A percentile compares a stretch with the other conserved stretches of the same genome.
phyloP scores from a whole-genome alignment of 2,888 invertebrate species.

The Dasysyrphus tricinctus region DNA sequence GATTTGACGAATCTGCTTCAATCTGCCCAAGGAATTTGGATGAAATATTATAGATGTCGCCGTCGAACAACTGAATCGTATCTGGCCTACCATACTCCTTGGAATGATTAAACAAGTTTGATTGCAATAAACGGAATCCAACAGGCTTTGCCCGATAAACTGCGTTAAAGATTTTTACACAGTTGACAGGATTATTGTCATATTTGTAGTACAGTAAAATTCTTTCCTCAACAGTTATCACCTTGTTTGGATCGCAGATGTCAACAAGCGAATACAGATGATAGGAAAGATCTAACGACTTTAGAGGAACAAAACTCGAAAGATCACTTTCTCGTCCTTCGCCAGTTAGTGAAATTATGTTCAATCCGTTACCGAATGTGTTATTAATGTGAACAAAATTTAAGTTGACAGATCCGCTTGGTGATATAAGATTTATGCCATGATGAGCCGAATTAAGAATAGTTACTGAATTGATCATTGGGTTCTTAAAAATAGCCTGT shows the following conservation, averaged over 20 bases:
- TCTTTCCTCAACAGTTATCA: slow-evolving; percentile 94
- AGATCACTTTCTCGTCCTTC: slow-evolving; percentile 94
- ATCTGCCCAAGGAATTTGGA: slow-evolving; percentile 89
- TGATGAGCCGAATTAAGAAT: slow-evolving; percentile 94
- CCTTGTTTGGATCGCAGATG: slow-evolving; percentile 97
- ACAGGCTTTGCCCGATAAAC: slow-evolving; percentile 93
- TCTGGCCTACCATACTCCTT: slow-evolving; percentile 92
- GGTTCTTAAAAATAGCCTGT: slow-evolving; percentile 94
- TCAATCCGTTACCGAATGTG: slow-evolving; percentile 95
- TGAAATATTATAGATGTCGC: slow-evolving; percentile 94
- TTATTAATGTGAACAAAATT: slow-evolving; percentile 90
- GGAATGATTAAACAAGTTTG: slow-evolving; percentile 95
- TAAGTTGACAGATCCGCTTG: slow-evolving; percentile 91
- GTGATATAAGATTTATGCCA: slow-evolving; percentile 95
- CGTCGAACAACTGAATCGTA: slow-evolving; percentile 94
- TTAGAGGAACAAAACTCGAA: slow-evolving; percentile 94
- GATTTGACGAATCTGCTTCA: slow-evolving; percentile 88
- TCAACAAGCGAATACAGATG: slow-evolving; percentile 97
- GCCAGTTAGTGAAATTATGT: slow-evolving; percentile 94
- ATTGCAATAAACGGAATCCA: slow-evolving; percentile 94
- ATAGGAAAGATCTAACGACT: slow-evolving; percentile 92
- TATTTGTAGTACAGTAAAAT: slow-evolving; percentile 98
- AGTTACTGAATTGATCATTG: slow-evolving; percentile 91
- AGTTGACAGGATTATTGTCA: slow-evolving; percentile 97
- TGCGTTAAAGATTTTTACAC: slow-evolving; percentile 97